Conservation (phyloP, 2,888 invertebrate genomes). For the Hoplodrina ambigua region DNA sequence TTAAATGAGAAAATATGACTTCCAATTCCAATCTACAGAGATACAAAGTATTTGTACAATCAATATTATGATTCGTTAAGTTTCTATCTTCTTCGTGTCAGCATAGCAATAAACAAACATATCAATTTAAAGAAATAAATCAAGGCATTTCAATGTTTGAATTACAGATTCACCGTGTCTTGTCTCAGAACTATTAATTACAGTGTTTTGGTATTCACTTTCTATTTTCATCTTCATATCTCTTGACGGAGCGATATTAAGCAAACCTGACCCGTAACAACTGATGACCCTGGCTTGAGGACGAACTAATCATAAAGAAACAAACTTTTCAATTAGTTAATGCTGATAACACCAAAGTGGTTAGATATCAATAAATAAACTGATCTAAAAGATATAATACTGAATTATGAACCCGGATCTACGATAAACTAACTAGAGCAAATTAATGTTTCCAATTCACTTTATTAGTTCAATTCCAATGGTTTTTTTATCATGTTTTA, state of each 20-base stretch:
- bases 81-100: constrained; percentile 6
- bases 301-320: constrained; percentile 26
- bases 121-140: constrained; percentile 42
- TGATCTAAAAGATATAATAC: constrained; percentile 44
- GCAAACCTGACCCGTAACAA: constrained; percentile 37
- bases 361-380: constrained; percentile 39
- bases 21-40: not conserved
- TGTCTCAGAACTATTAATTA: constrained; percentile 50
- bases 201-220: constrained; percentile 46
- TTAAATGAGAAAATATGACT: not conserved
- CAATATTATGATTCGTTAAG: constrained; percentile 1
- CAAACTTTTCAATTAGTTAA: constrained; percentile 30
- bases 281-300: constrained; percentile 38
- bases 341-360: constrained; percentile 31
- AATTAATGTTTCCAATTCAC: constrained; percentile 40
- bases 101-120: constrained; percentile 30
- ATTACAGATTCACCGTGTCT: constrained; percentile 36
- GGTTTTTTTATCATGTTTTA: constrained; percentile 12
- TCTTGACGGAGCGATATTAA: constrained; percentile 31
- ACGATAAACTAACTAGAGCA: constrained; percentile 43
- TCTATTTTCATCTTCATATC: constrained; percentile 53
- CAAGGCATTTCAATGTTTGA: constrained; percentile 35
- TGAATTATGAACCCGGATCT: constrained; percentile 52
- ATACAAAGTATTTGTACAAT: constrained; percentile 3
- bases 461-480: constrained; percentile 27